Percentiles rank a stretch among this genome's conserved stretches.
phyloP scores from a whole-genome alignment of 2,888 invertebrate species.

The Opisthograptis luteolata region DNA sequence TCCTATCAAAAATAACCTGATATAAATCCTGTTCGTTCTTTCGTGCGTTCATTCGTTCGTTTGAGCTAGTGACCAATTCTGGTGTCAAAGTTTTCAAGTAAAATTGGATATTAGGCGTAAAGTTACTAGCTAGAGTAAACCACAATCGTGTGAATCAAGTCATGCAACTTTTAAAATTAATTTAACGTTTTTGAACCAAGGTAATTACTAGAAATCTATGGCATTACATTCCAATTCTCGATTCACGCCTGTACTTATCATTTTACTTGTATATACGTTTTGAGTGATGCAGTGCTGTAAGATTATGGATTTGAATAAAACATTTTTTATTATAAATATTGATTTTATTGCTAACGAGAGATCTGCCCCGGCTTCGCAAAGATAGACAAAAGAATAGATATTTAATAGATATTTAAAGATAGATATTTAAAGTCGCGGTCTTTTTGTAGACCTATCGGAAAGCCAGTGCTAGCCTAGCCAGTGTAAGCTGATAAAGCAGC shows the following conservation, averaged over 20 bases:
- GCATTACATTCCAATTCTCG: slow-evolving; percentile 38
- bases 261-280: slow-evolving; percentile 74
- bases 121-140: not conserved
- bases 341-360: slow-evolving; percentile 14
- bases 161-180: not conserved
- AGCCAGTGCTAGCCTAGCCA: too few relatives aligned
- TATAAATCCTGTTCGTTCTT: too few relatives aligned
- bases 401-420: too few relatives aligned
- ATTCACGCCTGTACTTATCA: slow-evolving; percentile 63
- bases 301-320: slow-evolving; percentile 80
- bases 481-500: too few relatives aligned
- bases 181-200: not conserved
- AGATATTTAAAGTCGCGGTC: too few relatives aligned
- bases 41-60: too few relatives aligned
- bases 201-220: slow-evolving; percentile 14
- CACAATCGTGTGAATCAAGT: not conserved
- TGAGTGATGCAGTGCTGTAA: slow-evolving; percentile 68
- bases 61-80: too few relatives aligned
- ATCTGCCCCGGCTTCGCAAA: too few relatives aligned
- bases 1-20: too few relatives aligned
- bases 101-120: not conserved
- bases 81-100: too few relatives aligned
- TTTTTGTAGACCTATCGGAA: too few relatives aligned
- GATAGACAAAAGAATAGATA: too few relatives aligned
- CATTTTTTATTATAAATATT: slow-evolving; percentile 56